Evolutionary conservation across 2,888 invertebrate species (phyloP), one percentile per base, ranked within the genome.

Genomic region (Chloroclysta siterata): DNA sequence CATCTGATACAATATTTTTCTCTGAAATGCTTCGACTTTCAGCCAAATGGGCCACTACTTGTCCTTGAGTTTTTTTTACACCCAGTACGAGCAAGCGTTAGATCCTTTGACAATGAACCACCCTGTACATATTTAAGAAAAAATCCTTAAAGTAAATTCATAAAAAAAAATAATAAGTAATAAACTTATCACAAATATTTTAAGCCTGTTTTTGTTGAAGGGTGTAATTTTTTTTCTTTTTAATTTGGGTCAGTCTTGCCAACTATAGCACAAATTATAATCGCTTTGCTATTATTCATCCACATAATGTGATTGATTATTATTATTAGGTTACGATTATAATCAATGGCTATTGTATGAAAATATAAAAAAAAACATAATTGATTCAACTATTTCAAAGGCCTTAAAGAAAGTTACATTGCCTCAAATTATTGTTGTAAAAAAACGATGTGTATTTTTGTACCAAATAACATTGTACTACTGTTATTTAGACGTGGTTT

Each of bases 371-470:
- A 39, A 6, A 6, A 8, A 6, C 33, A 8, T 33, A 11, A 11
- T 2, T 3, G 36, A 39, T 39, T 39, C 36, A 39, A 39, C 11
- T 39, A 11, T 8, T 39, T 39, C 1, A 11, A 11, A 11, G 36
- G 36, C 36, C 36, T 39, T 1, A 11, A 39, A 39, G 36, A 39
- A 33, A 33, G 33, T 5, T 39, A 2, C 36, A 39, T 0, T 48
- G 28, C 28, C 4, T 28, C 0, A 48, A 28, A 48, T 48, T 48
- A 8, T 82, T 63, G 41, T 59, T 79, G 77, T 77, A 71, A 69
- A 79, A 80, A 73, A 72, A 76, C 68, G 69, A 67, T 71, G 70
- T 72, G 84, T 88, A 88, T 89, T 88, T 88, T 88, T 88, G 76
- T 88, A 88, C 84, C 78, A 78, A 83, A 82, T 78, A 70, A 76